Evolutionary conservation across 35 echinoderm and acorn worm species (phyloP).

Genomic region (Hemicentrotus pulcherrimus): DNA sequence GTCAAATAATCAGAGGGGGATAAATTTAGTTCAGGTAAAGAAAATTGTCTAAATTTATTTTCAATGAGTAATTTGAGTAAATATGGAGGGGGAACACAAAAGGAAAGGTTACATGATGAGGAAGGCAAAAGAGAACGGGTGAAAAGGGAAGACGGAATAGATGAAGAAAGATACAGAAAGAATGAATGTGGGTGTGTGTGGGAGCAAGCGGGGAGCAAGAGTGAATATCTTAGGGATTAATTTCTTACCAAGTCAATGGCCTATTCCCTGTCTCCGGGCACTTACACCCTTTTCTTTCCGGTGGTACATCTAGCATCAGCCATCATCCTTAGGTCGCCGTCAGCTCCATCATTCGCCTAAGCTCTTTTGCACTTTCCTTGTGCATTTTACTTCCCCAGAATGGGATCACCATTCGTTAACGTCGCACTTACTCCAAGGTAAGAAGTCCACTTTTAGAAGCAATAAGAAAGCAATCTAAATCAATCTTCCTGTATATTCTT

Average conservation of each 20-base stretch:
- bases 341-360: neutral
- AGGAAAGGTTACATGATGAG: too few relatives aligned
- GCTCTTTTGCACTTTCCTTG: neutral
- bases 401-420: neutral
- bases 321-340: neutral
- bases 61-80: too few relatives aligned
- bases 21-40: too few relatives aligned
- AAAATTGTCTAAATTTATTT: too few relatives aligned
- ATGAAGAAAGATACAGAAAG: too few relatives aligned
- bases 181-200: too few relatives aligned
- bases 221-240: neutral
- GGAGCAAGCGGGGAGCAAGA: neutral
- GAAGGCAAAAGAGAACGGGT: too few relatives aligned
- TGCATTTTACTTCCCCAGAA: neutral
- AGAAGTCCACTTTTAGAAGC: neutral
- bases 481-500: neutral
- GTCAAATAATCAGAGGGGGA: too few relatives aligned
- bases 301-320: neutral
- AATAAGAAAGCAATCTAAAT: conserved; percentile 6
- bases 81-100: too few relatives aligned
- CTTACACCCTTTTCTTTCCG: neutral
- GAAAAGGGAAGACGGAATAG: too few relatives aligned
- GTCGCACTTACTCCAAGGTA: neutral
- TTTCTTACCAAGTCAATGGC: neutral
- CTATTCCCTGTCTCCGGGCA: neutral